Conservation (phyloP, 2,113 vertebrate species). For the Tachysurus vachellii region DNA sequence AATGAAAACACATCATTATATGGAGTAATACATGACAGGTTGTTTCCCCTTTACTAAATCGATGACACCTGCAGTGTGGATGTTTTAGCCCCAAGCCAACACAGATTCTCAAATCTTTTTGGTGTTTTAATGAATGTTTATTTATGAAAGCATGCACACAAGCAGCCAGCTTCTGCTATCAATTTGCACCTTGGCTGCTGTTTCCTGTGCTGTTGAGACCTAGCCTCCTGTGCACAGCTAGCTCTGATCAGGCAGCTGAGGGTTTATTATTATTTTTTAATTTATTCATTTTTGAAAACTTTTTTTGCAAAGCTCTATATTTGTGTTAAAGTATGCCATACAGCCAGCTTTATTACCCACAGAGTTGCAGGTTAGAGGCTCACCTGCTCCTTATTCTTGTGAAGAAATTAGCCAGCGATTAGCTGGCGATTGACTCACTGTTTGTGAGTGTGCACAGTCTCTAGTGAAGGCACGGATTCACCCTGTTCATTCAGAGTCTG, state of each 20-base stretch:
- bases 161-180: constrained; percentile 16
- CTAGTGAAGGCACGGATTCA: not conserved
- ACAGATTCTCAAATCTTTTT: not conserved
- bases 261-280: not conserved
- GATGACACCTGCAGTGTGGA: not conserved
- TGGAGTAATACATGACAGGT: not conserved
- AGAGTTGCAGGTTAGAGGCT: not conserved
- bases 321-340: not conserved
- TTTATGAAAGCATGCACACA: not conserved
- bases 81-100: constrained; percentile 11
- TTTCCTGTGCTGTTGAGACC: constrained; percentile 5
- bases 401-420: not conserved
- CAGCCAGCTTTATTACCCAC: not conserved
- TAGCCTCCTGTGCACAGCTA: not conserved
- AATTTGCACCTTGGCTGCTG: constrained; percentile 29
- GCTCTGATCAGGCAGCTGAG: not conserved
- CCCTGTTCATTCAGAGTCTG: not conserved
- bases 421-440: not conserved
- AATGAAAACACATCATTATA: not conserved
- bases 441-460: not conserved
- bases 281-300: not conserved
- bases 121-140: constrained; percentile 14
- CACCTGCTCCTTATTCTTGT: not conserved
- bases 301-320: not conserved
- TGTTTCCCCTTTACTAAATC: not conserved